phyloP scores from a whole-genome alignment of 2,113 vertebrate species.

The Cromileptes altivelis region DNA sequence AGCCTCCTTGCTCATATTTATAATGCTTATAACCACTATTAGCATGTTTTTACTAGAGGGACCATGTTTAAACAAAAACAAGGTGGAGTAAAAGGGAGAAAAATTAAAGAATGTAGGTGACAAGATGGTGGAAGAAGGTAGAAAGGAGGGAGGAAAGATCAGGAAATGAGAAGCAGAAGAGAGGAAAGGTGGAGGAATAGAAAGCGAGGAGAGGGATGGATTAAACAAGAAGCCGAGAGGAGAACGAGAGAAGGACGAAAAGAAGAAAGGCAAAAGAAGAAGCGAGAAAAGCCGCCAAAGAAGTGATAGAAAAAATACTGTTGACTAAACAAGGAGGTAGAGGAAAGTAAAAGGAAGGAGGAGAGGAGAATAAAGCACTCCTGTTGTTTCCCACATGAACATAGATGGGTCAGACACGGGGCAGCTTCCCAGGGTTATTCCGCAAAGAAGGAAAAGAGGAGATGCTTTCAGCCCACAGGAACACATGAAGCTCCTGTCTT shows the following conservation, averaged over 20 bases:
- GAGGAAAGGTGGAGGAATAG: not conserved
- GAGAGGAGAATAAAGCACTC: conserved; percentile 54
- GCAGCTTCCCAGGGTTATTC: conserved; percentile 68
- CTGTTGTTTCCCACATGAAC: conserved; percentile 73
- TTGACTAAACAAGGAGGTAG: conserved; percentile 24
- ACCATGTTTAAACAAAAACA: no score
- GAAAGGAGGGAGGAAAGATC: not conserved
- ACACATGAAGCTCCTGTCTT: conserved; percentile 67
- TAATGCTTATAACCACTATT: no score
- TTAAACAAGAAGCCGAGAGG: not conserved
- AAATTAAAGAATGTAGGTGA: not conserved
- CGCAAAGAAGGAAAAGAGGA: conserved; percentile 71
- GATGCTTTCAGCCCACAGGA: conserved; percentile 72
- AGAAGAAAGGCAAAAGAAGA: not conserved
- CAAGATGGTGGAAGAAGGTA: not conserved
- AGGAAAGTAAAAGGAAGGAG: conserved; percentile 22
- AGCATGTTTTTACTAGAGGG: no score
- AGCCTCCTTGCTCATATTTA: no score
- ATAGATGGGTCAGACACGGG: conserved; percentile 67
- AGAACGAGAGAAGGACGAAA: not conserved
- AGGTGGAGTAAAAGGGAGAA: no score
- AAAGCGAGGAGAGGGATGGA: not conserved
- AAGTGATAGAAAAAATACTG: not conserved
- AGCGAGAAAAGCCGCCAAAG: no score
- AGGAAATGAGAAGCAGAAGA: not conserved